phyloP scores from a whole-genome alignment of 1,140 invertebrate species.

The Bradynema listronoti region DNA sequence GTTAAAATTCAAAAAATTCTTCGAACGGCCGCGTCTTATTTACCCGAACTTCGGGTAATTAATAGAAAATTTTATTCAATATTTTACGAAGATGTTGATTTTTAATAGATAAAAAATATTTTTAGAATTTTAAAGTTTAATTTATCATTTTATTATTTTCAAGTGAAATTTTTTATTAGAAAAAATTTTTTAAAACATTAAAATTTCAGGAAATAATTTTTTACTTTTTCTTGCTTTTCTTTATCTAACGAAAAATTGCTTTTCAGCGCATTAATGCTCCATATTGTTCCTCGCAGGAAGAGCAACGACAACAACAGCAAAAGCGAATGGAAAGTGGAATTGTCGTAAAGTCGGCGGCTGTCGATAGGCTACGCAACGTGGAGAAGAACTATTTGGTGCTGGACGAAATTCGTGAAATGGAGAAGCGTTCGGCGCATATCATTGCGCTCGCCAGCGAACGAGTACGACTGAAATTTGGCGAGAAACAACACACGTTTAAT shows the following conservation, averaged over 20 bases:
- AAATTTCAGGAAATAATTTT: not conserved
- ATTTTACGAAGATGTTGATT: no score
- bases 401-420: constrained; percentile 6
- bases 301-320: not conserved
- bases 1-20: no score
- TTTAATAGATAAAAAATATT: not conserved
- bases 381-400: constrained; percentile 9
- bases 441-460: not conserved
- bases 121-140: no score
- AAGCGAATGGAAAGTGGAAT: no score
- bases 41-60: no score
- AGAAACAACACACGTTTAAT: not conserved
- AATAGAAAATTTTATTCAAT: no score
- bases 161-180: not conserved
- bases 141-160: no score
- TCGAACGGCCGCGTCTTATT: no score
- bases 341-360: not conserved
- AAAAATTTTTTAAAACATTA: not conserved
- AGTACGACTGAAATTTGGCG: not conserved
- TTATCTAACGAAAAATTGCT: not conserved
- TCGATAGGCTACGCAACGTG: not conserved
- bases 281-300: not conserved
- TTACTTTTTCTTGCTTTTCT: not conserved
- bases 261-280: not conserved
- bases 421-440: not conserved